A percentile compares a stretch with the other conserved stretches of the same genome.
Conservation (phyloP, 2,888 invertebrate species). For the Papilio elwesi region DNA sequence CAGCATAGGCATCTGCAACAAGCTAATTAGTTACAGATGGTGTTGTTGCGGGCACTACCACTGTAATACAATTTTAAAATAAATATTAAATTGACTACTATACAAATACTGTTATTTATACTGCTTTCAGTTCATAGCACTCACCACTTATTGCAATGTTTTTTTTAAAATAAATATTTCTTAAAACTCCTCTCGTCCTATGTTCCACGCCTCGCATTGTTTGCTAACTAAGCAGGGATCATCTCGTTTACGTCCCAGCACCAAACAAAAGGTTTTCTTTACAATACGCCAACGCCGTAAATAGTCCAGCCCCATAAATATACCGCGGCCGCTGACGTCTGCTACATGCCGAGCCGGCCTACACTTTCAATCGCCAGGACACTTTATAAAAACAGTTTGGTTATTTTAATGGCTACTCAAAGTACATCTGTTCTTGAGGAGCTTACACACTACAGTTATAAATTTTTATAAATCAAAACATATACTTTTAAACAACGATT, state of each 20-base stretch:
- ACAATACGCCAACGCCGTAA: conserved; percentile 40
- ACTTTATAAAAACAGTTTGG: conserved; percentile 2
- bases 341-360: conserved; percentile 18
- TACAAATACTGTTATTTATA: no score
- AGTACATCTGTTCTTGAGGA: neutral
- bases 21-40: no score
- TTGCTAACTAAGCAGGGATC: conserved; percentile 55
- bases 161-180: neutral
- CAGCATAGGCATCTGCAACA: no score
- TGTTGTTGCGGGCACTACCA: no score
- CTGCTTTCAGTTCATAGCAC: no score
- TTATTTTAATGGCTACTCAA: neutral
- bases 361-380: conserved; percentile 22
- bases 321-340: conserved; percentile 21
- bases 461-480: neutral
- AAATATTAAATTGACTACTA: no score
- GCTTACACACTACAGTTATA: neutral
- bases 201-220: conserved; percentile 45
- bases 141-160: no score
- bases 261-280: conserved; percentile 52
- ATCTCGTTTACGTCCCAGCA: conserved; percentile 53
- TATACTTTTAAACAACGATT: no score
- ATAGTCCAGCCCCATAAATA: conserved; percentile 37
- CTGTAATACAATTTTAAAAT: no score
- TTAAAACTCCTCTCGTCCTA: conserved; percentile 42